phyloP scores from a whole-genome alignment of 2,113 vertebrate genomes.

The Colaptes auratus region DNA sequence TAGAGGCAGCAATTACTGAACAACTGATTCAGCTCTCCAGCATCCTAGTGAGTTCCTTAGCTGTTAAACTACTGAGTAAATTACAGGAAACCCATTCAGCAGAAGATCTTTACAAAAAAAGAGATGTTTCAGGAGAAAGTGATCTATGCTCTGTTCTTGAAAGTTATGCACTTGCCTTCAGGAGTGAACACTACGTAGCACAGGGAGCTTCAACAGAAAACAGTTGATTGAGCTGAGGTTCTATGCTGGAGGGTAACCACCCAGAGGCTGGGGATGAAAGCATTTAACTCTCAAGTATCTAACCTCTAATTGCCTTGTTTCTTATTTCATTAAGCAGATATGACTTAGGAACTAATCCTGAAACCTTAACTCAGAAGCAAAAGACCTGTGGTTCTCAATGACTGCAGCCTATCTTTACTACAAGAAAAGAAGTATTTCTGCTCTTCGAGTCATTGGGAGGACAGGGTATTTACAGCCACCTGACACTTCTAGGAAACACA shows the following conservation, averaged over 20 bases:
- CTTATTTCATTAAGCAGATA: not conserved
- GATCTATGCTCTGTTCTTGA: not conserved
- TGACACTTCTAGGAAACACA: fast-evolving
- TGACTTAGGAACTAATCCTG: not conserved
- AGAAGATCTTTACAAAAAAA: not conserved
- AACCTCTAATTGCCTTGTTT: not conserved
- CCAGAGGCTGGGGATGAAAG: fast-evolving
- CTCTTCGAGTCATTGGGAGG: not conserved
- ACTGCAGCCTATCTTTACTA: not conserved
- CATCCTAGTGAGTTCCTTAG: not conserved
- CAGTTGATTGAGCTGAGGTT: not conserved
- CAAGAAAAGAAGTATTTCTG: not conserved
- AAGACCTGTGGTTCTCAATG: not conserved
- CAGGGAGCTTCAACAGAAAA: not conserved
- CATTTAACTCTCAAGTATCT: not conserved
- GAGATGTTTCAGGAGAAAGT: not conserved
- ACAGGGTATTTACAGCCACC: not conserved
- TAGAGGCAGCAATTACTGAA: not conserved
- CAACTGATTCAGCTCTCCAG: not conserved
- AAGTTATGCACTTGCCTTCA: not conserved
- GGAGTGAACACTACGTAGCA: not conserved
- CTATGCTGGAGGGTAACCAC: not conserved
- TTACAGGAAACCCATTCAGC: not conserved
- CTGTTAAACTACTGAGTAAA: not conserved
- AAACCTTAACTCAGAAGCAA: not conserved